phyloP scores from a whole-genome alignment of 2,888 invertebrate species.

The Tipula confusa region DNA sequence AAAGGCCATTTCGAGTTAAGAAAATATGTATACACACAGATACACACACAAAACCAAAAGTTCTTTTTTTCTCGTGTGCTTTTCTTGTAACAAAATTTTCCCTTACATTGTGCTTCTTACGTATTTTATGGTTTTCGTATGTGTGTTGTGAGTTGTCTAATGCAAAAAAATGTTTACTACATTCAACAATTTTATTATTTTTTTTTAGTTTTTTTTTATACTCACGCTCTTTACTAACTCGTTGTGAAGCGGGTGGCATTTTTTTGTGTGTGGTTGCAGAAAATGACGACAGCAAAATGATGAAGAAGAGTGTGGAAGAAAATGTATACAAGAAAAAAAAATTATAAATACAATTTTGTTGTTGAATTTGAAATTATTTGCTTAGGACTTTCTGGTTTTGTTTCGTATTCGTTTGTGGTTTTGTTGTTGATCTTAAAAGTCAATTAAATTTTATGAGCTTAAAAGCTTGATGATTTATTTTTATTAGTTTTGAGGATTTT shows the following conservation, averaged over 20 bases:
- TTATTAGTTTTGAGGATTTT: background rate
- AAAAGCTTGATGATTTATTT: conserved; percentile 25
- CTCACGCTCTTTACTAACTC: background rate
- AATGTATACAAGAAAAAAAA: background rate
- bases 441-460: conserved; percentile 20
- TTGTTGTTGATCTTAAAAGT: conserved; percentile 12
- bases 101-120: background rate
- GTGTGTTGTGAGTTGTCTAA: conserved; percentile 3
- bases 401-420: conserved; percentile 13
- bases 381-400: conserved; percentile 20
- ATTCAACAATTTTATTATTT: conserved; percentile 25
- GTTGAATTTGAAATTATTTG: conserved; percentile 20
- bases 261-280: background rate
- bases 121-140: background rate
- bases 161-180: background rate
- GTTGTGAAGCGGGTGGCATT: background rate
- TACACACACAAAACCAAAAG: background rate
- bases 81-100: background rate
- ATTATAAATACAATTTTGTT: conserved; percentile 9
- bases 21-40: background rate
- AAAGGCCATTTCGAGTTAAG: background rate
- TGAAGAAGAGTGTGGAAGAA: background rate
- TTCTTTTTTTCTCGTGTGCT: background rate
- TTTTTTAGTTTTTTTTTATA: background rate
- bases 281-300: background rate